Evolutionary conservation across 53 echinoderm and acorn worm species (phyloP).

Genomic region (Zoroaster sp.): DNA sequence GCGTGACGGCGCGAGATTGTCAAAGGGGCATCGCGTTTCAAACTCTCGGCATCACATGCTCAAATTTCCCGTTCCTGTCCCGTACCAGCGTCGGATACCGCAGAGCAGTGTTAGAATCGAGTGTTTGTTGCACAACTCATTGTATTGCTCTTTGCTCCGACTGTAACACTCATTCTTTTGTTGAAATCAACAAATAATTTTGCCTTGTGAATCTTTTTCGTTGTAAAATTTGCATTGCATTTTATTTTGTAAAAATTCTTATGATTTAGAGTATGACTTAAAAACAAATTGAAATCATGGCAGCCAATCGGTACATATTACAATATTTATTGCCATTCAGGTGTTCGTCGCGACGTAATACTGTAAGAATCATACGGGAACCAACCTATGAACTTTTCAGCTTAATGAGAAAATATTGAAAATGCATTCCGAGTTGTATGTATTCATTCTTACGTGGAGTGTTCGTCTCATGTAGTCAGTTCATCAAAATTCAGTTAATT

Average conservation of each 20-base stretch:
- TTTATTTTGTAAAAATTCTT: background rate
- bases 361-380: no score
- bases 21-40: constrained; percentile 44
- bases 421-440: no score
- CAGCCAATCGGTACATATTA: no score
- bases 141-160: background rate
- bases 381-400: no score
- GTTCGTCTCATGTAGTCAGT: no score
- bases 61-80: constrained; percentile 19
- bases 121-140: background rate
- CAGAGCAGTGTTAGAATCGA: background rate
- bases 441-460: no score
- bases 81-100: background rate
- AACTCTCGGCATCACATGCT: constrained; percentile 48
- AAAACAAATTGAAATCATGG: no score
- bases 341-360: no score
- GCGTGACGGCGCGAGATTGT: constrained; percentile 28
- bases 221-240: background rate
- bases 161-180: background rate
- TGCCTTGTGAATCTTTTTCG: background rate
- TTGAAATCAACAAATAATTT: background rate
- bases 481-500: no score
- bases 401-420: no score
- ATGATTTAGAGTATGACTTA: no score
- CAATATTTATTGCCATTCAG: no score